Base-by-base conservation (phyloP, 2,113 vertebrate genomes). In the Tinamus guttatus region DNA sequence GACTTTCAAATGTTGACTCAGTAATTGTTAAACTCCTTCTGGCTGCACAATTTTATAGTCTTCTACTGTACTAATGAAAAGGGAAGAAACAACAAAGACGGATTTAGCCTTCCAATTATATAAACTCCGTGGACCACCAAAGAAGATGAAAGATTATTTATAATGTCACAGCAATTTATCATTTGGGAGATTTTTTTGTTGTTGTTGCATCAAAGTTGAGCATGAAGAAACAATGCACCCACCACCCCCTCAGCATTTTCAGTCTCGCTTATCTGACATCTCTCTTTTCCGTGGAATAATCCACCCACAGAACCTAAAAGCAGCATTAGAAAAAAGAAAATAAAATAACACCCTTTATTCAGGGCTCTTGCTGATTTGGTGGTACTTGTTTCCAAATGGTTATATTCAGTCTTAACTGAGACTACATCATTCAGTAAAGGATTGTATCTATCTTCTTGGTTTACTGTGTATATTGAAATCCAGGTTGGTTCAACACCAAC, bases 81-180 rank as follows among this genome's bases (percentile, higher is more conserved):
- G 7, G 58, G 92, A 98, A 96, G 89, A 94, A 97, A 96, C 90
- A 95, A 97, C 91, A 96, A 95, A 96, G 95, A 93, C 56, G 86
- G 40, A 75, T 91, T 97, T 90, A 97, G 94, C 76, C 89, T 95
- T 97, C 88, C 76, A 94, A 97, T 96, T 98, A 97, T n/a, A 97
- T 96, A 94, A 97, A 96, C 91, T 94, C 96, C 69, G 76, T 41
- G 94, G 98, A 96, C 97, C 97, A 98, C 97, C 98, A 95, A 96
- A 96, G 97, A 97, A 96, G 97, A 98, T 95, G 90, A 97, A 97
- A 97, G 96, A 97, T 96, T 95, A 96, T 96, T 97, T 97, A 95
- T 89, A 96, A 97, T 91, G 94, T 92, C 78, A 87, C 89, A 96
- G 95, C 64, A 69, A 97, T 95, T 97, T 97, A 97, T 97, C 94